These are phyloP conservation scores for Zaprionus ornatus DNA, from an alignment of 1,140 invertebrate genomes.

Conservation along the genomic window DNA sequence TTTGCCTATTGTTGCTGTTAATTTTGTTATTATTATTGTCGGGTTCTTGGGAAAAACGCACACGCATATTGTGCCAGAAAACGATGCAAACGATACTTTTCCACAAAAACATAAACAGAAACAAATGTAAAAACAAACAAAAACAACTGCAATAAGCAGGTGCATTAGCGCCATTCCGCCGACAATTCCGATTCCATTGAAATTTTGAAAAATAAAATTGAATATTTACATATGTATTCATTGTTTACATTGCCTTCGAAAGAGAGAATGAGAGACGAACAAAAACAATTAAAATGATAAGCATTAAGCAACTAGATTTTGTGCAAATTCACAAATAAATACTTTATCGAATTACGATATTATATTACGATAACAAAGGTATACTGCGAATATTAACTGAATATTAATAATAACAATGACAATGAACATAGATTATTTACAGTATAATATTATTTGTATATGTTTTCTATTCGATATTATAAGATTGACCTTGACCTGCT, in stretches of 20 bases:
- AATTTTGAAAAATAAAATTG: conserved; percentile 3
- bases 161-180: conserved; percentile 10
- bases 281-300: neutral
- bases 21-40: conserved; percentile 9
- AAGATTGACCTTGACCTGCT: neutral
- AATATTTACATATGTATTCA: neutral
- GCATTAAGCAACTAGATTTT: neutral
- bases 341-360: too few species aligned
- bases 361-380: too few species aligned
- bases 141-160: conserved; percentile 13
- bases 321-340: too few species aligned
- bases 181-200: conserved; percentile 5
- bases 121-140: conserved; percentile 8
- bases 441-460: too few species aligned
- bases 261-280: neutral
- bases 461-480: too few species aligned
- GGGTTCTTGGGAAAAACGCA: conserved; percentile 21
- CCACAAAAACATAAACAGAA: conserved; percentile 23
- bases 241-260: neutral
- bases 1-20: conserved; percentile 9
- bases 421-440: too few species aligned
- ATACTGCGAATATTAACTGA: too few species aligned
- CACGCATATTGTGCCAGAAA: conserved; percentile 17
- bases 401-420: too few species aligned
- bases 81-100: conserved; percentile 34